phyloP scores from a whole-genome alignment of 2,888 invertebrate genomes.

The Papilio gigon region DNA sequence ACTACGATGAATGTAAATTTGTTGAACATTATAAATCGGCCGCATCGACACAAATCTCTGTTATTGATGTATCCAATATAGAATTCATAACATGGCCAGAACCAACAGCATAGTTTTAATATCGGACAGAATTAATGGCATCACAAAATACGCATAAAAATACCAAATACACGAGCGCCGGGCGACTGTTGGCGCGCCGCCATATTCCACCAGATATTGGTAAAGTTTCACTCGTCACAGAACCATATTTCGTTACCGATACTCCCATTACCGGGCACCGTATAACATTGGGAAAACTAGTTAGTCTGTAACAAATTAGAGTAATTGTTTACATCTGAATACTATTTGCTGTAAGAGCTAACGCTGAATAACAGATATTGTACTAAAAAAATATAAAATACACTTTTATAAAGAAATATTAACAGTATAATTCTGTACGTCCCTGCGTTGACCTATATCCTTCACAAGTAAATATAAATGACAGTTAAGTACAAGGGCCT shows the following conservation, averaged over 20 bases:
- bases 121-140: conserved; percentile 59
- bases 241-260: conserved; percentile 32
- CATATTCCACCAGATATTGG: conserved; percentile 61
- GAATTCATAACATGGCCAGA: conserved; percentile 44
- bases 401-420: too few relatives aligned
- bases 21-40: neutral
- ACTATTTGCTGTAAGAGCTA: conserved; percentile 13
- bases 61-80: conserved; percentile 42
- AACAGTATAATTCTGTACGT: neutral
- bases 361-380: neutral
- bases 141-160: conserved; percentile 67
- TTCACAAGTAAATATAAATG: conserved; percentile 18
- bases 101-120: conserved; percentile 32
- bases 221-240: conserved; percentile 61
- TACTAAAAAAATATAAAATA: too few relatives aligned
- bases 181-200: conserved; percentile 64
- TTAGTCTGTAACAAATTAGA: conserved; percentile 22
- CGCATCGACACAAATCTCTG: neutral
- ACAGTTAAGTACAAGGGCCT: conserved; percentile 18
- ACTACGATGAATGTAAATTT: neutral
- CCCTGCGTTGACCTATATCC: neutral
- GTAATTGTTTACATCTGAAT: conserved; percentile 38
- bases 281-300: conserved; percentile 48
- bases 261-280: conserved; percentile 45
- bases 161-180: conserved; percentile 58